A percentile compares a stretch with the other conserved stretches of the same genome.
Evolutionary conservation across 2,113 vertebrate genomes (phyloP).

Genomic region (Mus musculus): GRCm39 chr9:87560001-87560500

Average conservation of each 20-base stretch:
- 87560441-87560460: background rate
- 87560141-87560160: background rate
- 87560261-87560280: background rate
- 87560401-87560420: background rate
- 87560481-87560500: background rate
- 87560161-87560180: background rate
- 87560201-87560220: background rate
- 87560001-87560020: background rate
- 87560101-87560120: background rate
- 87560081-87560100: background rate
- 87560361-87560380: background rate
- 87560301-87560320: constrained; percentile 9
- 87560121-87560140: background rate
- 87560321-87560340: background rate
- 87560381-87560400: constrained; percentile 20
- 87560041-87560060: background rate
- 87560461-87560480: background rate
- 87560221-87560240: background rate
- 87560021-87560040: background rate
- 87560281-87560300: background rate
- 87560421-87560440: background rate
- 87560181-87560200: background rate
- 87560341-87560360: background rate
- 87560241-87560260: background rate
- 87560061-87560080: background rate